Conservation (phyloP, 2,888 invertebrate genomes). For the Lycaena phlaeas region DNA sequence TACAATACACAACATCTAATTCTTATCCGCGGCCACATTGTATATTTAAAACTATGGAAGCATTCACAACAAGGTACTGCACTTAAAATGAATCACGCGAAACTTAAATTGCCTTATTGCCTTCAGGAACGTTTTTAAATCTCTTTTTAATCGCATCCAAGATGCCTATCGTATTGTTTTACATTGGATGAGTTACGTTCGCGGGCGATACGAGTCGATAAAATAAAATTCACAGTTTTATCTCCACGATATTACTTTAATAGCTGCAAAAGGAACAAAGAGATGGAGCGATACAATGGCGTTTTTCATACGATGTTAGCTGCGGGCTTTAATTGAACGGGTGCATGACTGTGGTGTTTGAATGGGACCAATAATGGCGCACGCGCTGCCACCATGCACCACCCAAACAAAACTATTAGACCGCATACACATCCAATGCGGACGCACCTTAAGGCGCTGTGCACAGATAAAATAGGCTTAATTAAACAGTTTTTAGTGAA, state of each 20-base stretch:
- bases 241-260: constrained; percentile 55
- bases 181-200: constrained; percentile 55
- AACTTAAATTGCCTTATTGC: constrained; percentile 44
- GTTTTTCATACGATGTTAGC: constrained; percentile 45
- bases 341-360: constrained; percentile 57
- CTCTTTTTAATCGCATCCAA: constrained; percentile 48
- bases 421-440: neutral
- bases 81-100: constrained; percentile 50
- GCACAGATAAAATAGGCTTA: no score
- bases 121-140: constrained; percentile 39
- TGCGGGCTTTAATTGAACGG: constrained; percentile 55
- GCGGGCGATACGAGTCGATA: constrained; percentile 45
- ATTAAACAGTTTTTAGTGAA: no score
- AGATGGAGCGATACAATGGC: constrained; percentile 43
- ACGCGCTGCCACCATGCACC: constrained; percentile 38
- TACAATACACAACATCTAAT: constrained; percentile 16
- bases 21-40: constrained; percentile 16
- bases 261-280: constrained; percentile 52
- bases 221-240: constrained; percentile 53
- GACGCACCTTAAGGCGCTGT: no score
- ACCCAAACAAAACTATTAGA: constrained; percentile 31
- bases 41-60: constrained; percentile 28
- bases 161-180: constrained; percentile 64
- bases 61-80: constrained; percentile 51
- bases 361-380: constrained; percentile 52